Evolutionary conservation across 2,888 invertebrate species (phyloP), one percentile per base, ranked within the genome.

Genomic region (Drosophila kambysellisi): DNA sequence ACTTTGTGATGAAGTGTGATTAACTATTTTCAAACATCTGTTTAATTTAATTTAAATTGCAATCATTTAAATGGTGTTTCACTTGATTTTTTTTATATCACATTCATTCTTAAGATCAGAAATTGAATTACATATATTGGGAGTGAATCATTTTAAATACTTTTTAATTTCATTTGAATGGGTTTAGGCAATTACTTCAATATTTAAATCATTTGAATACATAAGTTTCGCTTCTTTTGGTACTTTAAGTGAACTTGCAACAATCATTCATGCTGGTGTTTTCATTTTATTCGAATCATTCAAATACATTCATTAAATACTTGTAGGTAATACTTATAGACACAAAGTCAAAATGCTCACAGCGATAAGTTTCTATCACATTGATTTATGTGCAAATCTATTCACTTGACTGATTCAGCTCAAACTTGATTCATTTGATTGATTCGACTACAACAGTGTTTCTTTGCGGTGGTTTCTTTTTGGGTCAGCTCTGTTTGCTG

Each of bases 321-420:
- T 30, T 32, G 20, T 9, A 20, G 8, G 20, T 43, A 7, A 12
- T 15, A 30, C 29, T 56, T 51, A 6, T n/a, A 29, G 29, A 30
- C 50, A 11, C 3, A 15, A 9, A 17, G 15, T 25, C 17, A 8
- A 9, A 39, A 12, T 33, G 25, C 17, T 12, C 25, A 37, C 15
- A 41, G 5, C 41, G 30, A 41, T 8, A n/a, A 57, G 56, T 57
- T 57, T 57, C 43, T 25, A 32, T 51, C 39, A 30, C 20, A 37
- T 17, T 37, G 35, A 37, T 60, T 37, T 37, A 30, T 50, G 17
- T 12, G 25, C 50, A 35, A 63, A 48, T 25, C n/a, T 46, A 48
- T 51, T 56, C 41, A 60, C n/a, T 50, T 48, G 72, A 56, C 63
- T 76, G 60, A 58, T 43, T 61, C 35, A 48, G 33, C 37, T 43